A percentile compares a stretch with the other conserved stretches of the same genome.
phyloP scores from a whole-genome alignment of 2,888 invertebrate genomes.

The Aelia acuminata region DNA sequence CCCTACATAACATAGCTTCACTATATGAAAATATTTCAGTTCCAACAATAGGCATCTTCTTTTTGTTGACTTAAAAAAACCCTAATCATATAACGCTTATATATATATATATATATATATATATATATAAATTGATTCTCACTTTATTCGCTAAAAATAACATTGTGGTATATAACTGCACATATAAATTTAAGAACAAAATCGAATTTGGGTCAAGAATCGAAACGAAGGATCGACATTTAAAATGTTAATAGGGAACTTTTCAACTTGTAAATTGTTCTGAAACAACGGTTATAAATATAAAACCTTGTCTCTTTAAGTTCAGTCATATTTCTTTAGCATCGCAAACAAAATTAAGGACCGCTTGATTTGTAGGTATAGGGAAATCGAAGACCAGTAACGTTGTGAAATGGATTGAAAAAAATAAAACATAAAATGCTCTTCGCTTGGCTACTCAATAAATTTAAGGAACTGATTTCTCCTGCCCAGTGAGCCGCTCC shows the following conservation, averaged over 20 bases:
- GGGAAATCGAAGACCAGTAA: not conserved
- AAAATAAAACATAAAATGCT: constrained; percentile 22
- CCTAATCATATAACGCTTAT: no score
- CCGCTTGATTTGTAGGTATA: not conserved
- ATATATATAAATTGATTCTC: no score
- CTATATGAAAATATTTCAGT: no score
- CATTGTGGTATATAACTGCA: no score
- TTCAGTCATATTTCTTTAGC: constrained; percentile 30
- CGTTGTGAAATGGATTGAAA: constrained; percentile 7
- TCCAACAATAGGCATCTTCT: no score
- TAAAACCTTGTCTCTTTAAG: not conserved
- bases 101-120: no score
- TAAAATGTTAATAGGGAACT: not conserved
- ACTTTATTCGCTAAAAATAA: no score
- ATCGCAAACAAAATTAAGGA: constrained; percentile 23
- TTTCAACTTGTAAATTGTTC: not conserved
- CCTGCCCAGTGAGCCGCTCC: not conserved
- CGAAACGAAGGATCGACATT: not conserved
- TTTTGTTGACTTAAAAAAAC: no score
- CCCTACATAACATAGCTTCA: no score
- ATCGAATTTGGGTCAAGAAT: not conserved
- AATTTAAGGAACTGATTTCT: constrained; percentile 14
- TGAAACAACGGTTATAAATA: not conserved
- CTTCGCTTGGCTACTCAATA: constrained; percentile 23
- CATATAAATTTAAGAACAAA: no score